Evolutionary conservation across 2,113 vertebrate genomes (phyloP).

Genomic region (Catagonus wagneri): DNA sequence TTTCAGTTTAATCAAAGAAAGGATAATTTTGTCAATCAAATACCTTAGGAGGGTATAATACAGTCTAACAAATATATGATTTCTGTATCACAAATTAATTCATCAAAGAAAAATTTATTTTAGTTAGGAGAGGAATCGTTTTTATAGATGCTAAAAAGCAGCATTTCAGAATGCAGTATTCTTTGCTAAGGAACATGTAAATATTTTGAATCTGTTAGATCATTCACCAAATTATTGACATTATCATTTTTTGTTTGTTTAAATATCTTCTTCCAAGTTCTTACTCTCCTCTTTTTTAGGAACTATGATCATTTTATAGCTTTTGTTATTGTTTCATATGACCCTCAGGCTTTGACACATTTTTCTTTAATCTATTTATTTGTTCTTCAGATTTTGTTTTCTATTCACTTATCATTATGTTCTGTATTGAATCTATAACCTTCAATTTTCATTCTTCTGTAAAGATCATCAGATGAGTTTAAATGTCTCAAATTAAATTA

Average conservation of each 20-base stretch:
- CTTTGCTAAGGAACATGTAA: background rate
- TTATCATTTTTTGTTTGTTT: background rate
- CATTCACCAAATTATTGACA: background rate
- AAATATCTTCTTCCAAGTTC: background rate
- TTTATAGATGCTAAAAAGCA: background rate
- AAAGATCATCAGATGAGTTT: background rate
- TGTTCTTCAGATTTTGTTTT: background rate
- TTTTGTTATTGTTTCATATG: background rate
- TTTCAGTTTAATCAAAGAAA: slow-evolving; percentile 39
- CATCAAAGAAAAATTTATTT: background rate
- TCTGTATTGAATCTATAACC: background rate
- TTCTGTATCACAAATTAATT: background rate
- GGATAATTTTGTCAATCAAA: background rate
- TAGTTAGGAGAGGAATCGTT: background rate
- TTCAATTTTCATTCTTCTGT: background rate
- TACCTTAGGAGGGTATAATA: background rate
- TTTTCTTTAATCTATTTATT: background rate
- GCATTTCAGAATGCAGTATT: background rate
- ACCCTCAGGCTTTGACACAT: background rate
- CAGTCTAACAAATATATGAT: slow-evolving; percentile 17
- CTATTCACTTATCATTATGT: background rate
- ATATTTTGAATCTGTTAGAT: background rate
- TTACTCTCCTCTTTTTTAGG: background rate
- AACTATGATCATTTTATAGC: background rate
- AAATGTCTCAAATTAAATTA: background rate